Conservation (phyloP, 2,113 vertebrate species). For the Saimiri boliviensis region DNA sequence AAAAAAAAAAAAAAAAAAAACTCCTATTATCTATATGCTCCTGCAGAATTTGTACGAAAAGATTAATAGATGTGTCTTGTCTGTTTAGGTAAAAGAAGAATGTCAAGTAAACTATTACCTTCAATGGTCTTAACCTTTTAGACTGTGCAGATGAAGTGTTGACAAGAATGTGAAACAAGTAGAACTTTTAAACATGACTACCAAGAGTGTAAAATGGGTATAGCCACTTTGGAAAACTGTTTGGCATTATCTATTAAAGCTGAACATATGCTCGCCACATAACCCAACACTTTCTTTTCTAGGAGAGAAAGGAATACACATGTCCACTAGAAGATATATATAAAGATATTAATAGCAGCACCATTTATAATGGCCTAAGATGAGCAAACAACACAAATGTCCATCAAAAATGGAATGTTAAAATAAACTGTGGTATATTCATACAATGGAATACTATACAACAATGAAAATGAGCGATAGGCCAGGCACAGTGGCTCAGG, state of each 20-base stretch:
- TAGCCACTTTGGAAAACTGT: background rate
- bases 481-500: background rate
- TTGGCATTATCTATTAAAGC: background rate
- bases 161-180: slow-evolving; percentile 17
- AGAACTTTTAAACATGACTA: background rate
- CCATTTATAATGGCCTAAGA: background rate
- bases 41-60: background rate
- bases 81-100: background rate
- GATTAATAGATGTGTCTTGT: background rate
- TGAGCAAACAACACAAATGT: background rate
- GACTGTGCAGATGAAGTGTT: background rate
- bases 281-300: background rate
- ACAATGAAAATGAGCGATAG: background rate
- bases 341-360: background rate
- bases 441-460: background rate
- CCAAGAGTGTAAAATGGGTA: background rate
- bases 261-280: background rate
- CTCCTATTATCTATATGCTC: background rate
- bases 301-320: background rate
- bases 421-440: background rate
- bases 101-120: background rate
- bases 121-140: background rate
- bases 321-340: background rate
- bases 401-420: background rate
- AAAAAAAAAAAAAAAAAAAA: too few species aligned